A percentile compares a stretch with the other conserved stretches of the same genome.
These are phyloP conservation scores for Campoplex nolae DNA, from an alignment of 2,888 invertebrate species.

Conservation along the genomic window DNA sequence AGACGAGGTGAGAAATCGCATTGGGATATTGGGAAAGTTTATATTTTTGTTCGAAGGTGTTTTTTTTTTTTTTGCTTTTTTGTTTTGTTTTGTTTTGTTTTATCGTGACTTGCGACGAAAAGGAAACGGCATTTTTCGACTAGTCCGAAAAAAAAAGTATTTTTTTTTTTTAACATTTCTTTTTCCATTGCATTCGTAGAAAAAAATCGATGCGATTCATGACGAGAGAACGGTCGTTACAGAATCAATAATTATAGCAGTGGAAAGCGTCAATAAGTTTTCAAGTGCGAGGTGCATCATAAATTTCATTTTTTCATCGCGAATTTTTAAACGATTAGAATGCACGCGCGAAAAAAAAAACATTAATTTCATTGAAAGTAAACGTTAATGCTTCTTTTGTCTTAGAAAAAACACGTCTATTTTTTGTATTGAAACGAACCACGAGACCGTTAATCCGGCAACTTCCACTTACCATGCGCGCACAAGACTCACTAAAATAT, in stretches of 20 bases:
- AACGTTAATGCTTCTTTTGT: conserved; percentile 5
- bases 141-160: conserved; percentile 26
- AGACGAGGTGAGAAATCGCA: conserved; percentile 16
- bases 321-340: conserved; percentile 18
- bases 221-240: conserved; percentile 35
- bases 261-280: conserved; percentile 13
- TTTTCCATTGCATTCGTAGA: conserved; percentile 10
- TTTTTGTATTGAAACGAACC: conserved; percentile 28
- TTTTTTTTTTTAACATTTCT: conserved; percentile 13
- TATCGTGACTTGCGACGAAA: conserved; percentile 11
- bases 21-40: conserved; percentile 27
- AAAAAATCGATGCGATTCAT: conserved; percentile 27
- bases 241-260: conserved; percentile 34
- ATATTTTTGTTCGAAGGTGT: conserved; percentile 13
- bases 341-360: conserved; percentile 14
- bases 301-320: conserved; percentile 7
- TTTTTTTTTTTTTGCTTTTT: conserved; percentile 14
- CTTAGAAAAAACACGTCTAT: conserved; percentile 20
- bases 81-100: not conserved
- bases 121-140: conserved; percentile 17
- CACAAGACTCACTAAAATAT: conserved; percentile 80
- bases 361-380: not conserved
- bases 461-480: conserved; percentile 81
- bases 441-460: conserved; percentile 69
- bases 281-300: conserved; percentile 7